Evolutionary conservation across 2,797 vertebrate species (phyloP), one percentile per base, ranked within the genome.

Genomic region (Amazona ochrocephala): DNA sequence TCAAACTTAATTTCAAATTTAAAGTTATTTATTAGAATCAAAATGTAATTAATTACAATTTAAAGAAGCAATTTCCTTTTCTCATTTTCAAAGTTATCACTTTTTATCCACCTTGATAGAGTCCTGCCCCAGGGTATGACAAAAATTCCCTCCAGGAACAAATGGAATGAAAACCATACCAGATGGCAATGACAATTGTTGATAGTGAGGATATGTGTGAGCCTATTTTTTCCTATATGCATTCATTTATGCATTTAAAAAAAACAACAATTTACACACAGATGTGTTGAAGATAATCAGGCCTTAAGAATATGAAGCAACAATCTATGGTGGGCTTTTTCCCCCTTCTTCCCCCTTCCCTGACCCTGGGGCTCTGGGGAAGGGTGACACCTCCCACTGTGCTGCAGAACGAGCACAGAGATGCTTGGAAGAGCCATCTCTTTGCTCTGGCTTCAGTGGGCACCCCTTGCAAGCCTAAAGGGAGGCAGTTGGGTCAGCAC

Each of bases 91-190:
- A 83, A 89, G 39, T 50, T 83, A 9, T 7, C 1, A 9, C 12
- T 58, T 75, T 85, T 89, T 87, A 90, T 72, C 66, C 50, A 73
- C 87, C 48, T 90, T 62, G 68, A 88, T 19, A 84, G 34, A 94
- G 90, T 53, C 74, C 47, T 80, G 74, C 75, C 84, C 65, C 84
- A 81, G 87, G 73, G 61, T 71, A 93, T 0, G n/a, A 90, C 53
- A 92, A 94, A 94, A 94, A 89, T 62, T 89, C 29, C 75, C 61
- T 87, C 77, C 60, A 79, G 81, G 56, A 96, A 83, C 60, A 82
- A 95, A 71, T 5, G 0, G 72, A 78, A 64, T 17, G 44, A 80
- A 95, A 95, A 85, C 73, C 23, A 23, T 47, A 87, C 29, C 92
- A 93, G 91, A 94, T 87, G 93, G 84, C 18, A 66, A 89, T 51